Evolutionary conservation across 2,113 vertebrate genomes (phyloP), one percentile per base, ranked within the genome.

Genomic region (Dicentrarchus labrax): DNA sequence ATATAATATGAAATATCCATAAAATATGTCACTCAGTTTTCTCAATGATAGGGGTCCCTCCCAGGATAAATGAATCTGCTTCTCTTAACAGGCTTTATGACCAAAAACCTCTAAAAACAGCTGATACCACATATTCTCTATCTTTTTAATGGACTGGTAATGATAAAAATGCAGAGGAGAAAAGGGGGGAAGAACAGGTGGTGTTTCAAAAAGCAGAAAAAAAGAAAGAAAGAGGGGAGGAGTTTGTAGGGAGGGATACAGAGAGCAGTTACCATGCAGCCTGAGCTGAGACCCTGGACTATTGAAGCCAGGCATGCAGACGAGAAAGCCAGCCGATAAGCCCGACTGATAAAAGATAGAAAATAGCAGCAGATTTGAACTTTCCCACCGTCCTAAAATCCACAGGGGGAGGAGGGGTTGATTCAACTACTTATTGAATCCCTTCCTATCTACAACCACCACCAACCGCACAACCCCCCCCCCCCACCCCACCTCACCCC

Each of bases 291-390:
- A 96, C 96, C 96, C 96, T 96, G 96, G 96, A 94, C 92, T 93
- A 95, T 94, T 93, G 89, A 95, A 95, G 94, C 93, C 94, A 95
- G 93, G 96, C 96, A 94, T 83, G 94, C 95, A 96, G 96, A 96
- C 95, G 94, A 97, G 94, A 97, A 93, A 95, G 96, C 93, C 95
- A 91, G 91, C 88, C 21, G 98, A 99, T 98, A 99, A 98, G 96
- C 89, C 61, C 69, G 61, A 62, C 90, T 21, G 97, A 98, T 97
- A 97, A 96, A 90, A 95, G 96, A 95, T 93, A 97, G 96, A 97
- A 98, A 98, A 98, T 96, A 97, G 97, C 96, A 97, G 97, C 98
- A 98, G 96, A 96, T 96, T 96, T 96, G 90, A 97, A 97, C 96
- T 97, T 99, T 98, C 97, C 97, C 97, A 98, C 96, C 89, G 53